A percentile compares a stretch with the other conserved stretches of the same genome.
Conservation (phyloP, 2,888 invertebrate species). For the Tiliacea aurago region DNA sequence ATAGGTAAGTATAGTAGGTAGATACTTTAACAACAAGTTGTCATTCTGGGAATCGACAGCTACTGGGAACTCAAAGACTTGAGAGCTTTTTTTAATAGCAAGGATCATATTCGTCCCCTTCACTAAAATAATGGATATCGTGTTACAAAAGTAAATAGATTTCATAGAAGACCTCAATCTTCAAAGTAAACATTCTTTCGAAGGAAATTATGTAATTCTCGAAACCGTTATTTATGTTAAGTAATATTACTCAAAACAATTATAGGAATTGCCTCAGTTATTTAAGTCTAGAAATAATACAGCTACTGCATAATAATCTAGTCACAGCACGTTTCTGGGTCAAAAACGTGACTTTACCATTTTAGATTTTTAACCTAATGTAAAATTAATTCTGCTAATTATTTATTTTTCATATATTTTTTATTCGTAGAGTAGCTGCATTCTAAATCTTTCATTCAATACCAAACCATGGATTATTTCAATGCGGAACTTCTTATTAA, state of each 20-base stretch:
- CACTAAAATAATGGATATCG: constrained; percentile 30
- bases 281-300: constrained; percentile 32
- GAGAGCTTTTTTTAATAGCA: constrained; percentile 33
- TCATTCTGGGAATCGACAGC: constrained; percentile 40
- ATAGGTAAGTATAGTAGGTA: constrained; percentile 2
- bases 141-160: constrained; percentile 48
- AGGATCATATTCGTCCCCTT: constrained; percentile 48
- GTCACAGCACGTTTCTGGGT: constrained; percentile 29
- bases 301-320: constrained; percentile 21
- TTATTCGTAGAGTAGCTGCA: neutral
- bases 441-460: neutral
- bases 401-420: neutral
- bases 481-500: neutral
- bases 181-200: constrained; percentile 33
- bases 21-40: constrained; percentile 7
- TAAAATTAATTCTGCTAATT: neutral
- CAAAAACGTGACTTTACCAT: constrained; percentile 39
- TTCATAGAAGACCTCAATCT: constrained; percentile 44
- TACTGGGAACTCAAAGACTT: constrained; percentile 33
- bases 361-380: constrained; percentile 1
- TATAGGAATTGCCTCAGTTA: constrained; percentile 42
- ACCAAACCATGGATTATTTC: neutral
- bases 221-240: constrained; percentile 45
- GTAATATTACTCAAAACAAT: constrained; percentile 32
- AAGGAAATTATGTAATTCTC: constrained; percentile 47